These are phyloP conservation scores for Axis porcinus DNA, from an alignment of 2,113 vertebrate species.

Conservation along the genomic window DNA sequence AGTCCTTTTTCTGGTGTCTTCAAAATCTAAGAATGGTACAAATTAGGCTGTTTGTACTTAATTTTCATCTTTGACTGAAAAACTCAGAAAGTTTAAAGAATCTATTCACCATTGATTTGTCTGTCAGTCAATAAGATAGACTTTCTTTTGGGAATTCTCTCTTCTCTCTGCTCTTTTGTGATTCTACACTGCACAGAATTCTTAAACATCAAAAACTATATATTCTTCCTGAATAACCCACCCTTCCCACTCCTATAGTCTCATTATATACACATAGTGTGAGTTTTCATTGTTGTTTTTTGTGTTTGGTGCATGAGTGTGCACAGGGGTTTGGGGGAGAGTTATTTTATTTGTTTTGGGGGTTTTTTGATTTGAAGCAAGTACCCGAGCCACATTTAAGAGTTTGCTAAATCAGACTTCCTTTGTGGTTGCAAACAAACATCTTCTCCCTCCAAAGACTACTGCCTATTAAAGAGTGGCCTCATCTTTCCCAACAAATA, in stretches of 20 bases:
- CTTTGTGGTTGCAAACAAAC: background rate
- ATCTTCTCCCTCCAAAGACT: background rate
- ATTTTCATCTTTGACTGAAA: conserved; percentile 13
- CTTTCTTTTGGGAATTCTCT: background rate
- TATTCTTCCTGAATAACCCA: background rate
- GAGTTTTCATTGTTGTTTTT: background rate
- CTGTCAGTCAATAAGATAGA: background rate
- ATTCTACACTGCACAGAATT: background rate
- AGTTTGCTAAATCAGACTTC: background rate
- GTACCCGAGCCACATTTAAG: background rate
- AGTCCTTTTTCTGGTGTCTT: background rate
- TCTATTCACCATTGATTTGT: background rate
- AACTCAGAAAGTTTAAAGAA: background rate
- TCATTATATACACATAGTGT: background rate
- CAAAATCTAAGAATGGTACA: background rate
- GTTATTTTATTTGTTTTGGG: background rate
- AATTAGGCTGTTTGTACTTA: background rate
- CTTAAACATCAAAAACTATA: background rate
- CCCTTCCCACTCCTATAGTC: background rate
- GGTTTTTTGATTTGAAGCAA: background rate
- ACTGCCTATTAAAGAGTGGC: background rate
- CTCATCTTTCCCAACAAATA: background rate
- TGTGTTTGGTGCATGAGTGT: background rate
- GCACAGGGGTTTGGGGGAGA: background rate
- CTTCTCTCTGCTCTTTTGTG: background rate